Evolutionary conservation across 2,113 vertebrate species (phyloP).

Genomic region (Mastomys natalensis): DNA sequence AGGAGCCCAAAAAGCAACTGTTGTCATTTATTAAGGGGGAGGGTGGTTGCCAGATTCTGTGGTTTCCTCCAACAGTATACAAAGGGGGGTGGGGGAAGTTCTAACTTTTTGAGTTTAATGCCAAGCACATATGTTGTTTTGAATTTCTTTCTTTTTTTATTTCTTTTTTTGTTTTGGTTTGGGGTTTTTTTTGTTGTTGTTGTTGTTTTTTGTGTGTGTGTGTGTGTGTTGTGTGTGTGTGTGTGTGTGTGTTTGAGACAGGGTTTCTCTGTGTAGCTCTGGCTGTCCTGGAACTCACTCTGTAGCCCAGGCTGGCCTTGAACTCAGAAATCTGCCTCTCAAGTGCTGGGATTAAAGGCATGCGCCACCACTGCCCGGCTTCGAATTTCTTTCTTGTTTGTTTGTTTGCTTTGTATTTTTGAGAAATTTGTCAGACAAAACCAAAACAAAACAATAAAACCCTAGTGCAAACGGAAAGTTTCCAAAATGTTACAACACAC

Average conservation of each 20-base stretch:
- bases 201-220: too few species aligned
- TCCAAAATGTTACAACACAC: background rate
- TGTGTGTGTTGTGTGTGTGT: too few species aligned
- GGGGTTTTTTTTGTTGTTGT: too few species aligned
- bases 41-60: background rate
- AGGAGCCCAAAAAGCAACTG: constrained; percentile 28
- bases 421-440: constrained; percentile 38
- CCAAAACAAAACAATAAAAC: constrained; percentile 19
- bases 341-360: too few species aligned
- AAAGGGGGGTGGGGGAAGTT: background rate
- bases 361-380: background rate
- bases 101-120: constrained; percentile 44
- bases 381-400: constrained; percentile 51
- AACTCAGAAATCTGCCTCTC: too few species aligned
- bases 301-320: too few species aligned
- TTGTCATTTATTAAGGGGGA: constrained; percentile 31
- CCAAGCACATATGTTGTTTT: constrained; percentile 68
- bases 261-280: too few species aligned
- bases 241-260: too few species aligned
- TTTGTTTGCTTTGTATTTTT: constrained; percentile 59
- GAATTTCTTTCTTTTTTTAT: constrained; percentile 45
- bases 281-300: too few species aligned
- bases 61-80: background rate
- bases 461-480: constrained; percentile 39
- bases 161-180: too few species aligned